Percentiles rank a stretch among this genome's conserved stretches.
These are phyloP conservation scores for Hydrochoerus hydrochaeris DNA, from an alignment of 2,113 vertebrate species.

Conservation along the genomic window DNA sequence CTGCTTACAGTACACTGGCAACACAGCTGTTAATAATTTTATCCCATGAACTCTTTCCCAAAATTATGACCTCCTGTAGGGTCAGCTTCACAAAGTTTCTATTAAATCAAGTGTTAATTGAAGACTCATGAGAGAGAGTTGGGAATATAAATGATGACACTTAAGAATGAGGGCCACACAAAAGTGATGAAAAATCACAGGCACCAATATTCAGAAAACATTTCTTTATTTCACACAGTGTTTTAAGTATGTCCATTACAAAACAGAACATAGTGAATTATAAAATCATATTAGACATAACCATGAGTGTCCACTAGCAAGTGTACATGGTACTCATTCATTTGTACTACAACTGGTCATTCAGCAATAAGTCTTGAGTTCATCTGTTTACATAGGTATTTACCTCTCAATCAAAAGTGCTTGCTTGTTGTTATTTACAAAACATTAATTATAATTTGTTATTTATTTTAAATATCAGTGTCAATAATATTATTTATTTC, in stretches of 20 bases:
- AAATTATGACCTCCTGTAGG: neutral
- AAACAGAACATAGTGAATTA: neutral
- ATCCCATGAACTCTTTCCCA: neutral
- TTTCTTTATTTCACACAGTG: neutral
- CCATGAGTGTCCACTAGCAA: neutral
- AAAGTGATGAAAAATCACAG: neutral
- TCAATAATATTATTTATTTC: neutral
- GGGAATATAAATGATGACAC: neutral
- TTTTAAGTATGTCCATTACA: neutral
- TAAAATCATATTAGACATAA: neutral
- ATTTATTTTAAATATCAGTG: neutral
- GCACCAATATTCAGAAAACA: neutral
- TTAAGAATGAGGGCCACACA: neutral
- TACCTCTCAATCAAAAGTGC: neutral
- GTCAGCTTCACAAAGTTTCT: neutral
- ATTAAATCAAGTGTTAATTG: neutral
- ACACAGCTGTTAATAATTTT: neutral
- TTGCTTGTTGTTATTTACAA: neutral
- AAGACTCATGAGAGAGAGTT: neutral
- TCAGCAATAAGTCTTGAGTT: neutral
- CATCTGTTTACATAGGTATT: neutral
- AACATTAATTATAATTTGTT: neutral
- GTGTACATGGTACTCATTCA: neutral
- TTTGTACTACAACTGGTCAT: neutral
- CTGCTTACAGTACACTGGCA: neutral